A percentile compares a stretch with the other conserved stretches of the same genome.
Conservation (phyloP, 2,888 invertebrate species). For the Antheraea yamamai region DNA sequence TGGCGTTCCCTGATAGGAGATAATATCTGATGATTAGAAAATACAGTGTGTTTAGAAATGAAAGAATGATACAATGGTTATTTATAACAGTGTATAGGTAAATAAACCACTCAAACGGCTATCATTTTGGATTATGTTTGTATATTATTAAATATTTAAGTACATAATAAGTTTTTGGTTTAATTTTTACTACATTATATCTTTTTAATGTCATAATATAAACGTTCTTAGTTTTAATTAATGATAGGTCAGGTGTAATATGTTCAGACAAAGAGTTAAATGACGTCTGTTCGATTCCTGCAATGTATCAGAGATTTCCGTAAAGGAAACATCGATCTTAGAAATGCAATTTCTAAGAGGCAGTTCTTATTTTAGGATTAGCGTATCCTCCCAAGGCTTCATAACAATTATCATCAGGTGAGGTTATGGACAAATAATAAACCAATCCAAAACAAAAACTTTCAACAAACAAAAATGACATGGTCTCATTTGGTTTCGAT, state of each 20-base stretch:
- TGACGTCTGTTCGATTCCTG: neutral
- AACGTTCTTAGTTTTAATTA: slow-evolving; percentile 26
- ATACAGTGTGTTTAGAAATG: slow-evolving; percentile 53
- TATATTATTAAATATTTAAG: neutral
- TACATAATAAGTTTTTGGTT: neutral
- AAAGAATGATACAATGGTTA: slow-evolving; percentile 29
- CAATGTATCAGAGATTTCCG: neutral
- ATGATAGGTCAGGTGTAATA: neutral
- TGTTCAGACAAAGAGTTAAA: neutral
- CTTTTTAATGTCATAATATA: slow-evolving; percentile 23
- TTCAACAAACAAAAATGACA: slow-evolving; percentile 61
- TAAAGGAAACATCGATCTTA: neutral
- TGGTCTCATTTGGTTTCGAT: slow-evolving; percentile 67
- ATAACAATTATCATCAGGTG: neutral
- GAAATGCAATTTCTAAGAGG: too few species aligned
- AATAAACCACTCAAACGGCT: neutral
- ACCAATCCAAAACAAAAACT: slow-evolving; percentile 30
- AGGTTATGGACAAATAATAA: neutral
- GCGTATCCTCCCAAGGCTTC: neutral
- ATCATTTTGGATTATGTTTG: neutral
- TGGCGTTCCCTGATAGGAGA: slow-evolving; percentile 52
- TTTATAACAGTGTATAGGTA: slow-evolving; percentile 3
- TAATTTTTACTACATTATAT: neutral
- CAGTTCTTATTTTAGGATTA: neutral
- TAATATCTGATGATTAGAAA: slow-evolving; percentile 49